Evolutionary conservation across 2,888 invertebrate species (phyloP).

Genomic region (Cataglyphis albicans): DNA sequence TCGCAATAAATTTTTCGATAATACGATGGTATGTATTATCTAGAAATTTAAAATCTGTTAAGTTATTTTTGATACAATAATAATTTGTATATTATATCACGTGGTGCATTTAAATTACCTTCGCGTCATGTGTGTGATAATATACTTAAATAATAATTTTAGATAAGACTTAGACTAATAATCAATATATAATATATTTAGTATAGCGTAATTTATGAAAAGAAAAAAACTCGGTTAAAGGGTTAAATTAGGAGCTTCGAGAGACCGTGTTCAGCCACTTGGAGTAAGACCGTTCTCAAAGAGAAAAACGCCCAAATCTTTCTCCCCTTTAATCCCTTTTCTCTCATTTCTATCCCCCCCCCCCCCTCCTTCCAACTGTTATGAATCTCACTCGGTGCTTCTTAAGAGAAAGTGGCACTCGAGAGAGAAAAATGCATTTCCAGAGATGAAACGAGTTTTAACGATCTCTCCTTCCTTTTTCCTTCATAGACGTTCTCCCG

Average conservation of each 20-base stretch:
- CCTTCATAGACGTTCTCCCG: constrained; percentile 79
- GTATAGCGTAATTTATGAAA: constrained; percentile 33
- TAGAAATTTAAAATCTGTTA: constrained; percentile 28
- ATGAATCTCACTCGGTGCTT: constrained; percentile 28
- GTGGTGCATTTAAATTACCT: constrained; percentile 22
- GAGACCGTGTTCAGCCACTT: constrained; percentile 34
- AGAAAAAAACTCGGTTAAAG: constrained; percentile 50
- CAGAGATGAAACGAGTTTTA: constrained; percentile 50
- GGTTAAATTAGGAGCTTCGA: constrained; percentile 49
- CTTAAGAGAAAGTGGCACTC: constrained; percentile 16
- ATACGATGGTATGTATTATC: constrained; percentile 18
- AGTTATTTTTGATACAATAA: constrained; percentile 32
- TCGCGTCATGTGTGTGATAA: constrained; percentile 9
- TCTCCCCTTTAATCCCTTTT: constrained; percentile 16
- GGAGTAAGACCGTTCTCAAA: constrained; percentile 41
- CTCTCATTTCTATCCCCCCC: constrained; percentile 16
- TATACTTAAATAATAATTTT: constrained; percentile 41
- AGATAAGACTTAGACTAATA: constrained; percentile 46
- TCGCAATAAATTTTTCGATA: constrained; percentile 29
- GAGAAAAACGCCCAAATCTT: constrained; percentile 23
- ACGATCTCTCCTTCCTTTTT: constrained; percentile 63
- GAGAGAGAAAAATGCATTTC: constrained; percentile 19
- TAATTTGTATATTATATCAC: constrained; percentile 2
- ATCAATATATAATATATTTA: constrained; percentile 28
- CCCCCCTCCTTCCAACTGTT: not conserved